A percentile compares a stretch with the other conserved stretches of the same genome.
These are phyloP conservation scores for Lithobates pipiens DNA, from an alignment of 2,797 vertebrate species.

Conservation along the genomic window DNA sequence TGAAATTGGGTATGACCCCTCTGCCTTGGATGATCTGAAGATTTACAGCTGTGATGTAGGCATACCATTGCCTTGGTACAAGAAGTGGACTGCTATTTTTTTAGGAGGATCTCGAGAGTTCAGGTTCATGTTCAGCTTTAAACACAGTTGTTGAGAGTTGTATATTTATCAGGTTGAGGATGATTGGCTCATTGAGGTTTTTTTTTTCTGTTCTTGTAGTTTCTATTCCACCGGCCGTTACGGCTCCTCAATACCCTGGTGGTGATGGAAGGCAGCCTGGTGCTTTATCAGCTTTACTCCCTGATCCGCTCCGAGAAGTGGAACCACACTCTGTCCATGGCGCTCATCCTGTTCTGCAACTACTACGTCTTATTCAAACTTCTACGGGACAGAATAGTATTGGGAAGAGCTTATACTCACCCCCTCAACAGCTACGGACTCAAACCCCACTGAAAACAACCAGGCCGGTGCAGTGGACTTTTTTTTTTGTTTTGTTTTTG, in stretches of 20 bases:
- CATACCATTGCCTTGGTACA: too few species aligned
- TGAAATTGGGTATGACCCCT: too few species aligned
- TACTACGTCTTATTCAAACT: constrained; percentile 99
- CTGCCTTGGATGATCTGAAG: too few species aligned
- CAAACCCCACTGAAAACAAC: constrained; percentile 86
- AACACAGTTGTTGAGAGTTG: too few species aligned
- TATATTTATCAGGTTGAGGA: too few species aligned
- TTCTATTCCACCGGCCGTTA: constrained; percentile 97
- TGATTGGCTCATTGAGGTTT: too few species aligned
- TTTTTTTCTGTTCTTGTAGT: constrained; percentile 75
- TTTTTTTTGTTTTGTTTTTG: neutral
- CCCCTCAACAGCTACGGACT: constrained; percentile 86
- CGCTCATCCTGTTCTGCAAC: constrained; percentile 98
- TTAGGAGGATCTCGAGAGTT: too few species aligned
- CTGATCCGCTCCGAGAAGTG: constrained; percentile 96
- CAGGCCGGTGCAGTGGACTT: constrained; percentile 15
- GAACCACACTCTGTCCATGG: constrained; percentile 98
- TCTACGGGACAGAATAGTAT: constrained; percentile 94
- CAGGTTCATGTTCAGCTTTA: too few species aligned
- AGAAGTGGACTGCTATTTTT: too few species aligned
- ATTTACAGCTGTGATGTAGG: too few species aligned
- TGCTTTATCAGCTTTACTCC: constrained; percentile 98
- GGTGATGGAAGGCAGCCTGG: constrained; percentile 93
- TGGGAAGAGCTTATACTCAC: constrained; percentile 95
- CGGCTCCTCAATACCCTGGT: constrained; percentile 97